Conservation (phyloP, 2,113 vertebrate species). For the Catharus bicknelli region DNA sequence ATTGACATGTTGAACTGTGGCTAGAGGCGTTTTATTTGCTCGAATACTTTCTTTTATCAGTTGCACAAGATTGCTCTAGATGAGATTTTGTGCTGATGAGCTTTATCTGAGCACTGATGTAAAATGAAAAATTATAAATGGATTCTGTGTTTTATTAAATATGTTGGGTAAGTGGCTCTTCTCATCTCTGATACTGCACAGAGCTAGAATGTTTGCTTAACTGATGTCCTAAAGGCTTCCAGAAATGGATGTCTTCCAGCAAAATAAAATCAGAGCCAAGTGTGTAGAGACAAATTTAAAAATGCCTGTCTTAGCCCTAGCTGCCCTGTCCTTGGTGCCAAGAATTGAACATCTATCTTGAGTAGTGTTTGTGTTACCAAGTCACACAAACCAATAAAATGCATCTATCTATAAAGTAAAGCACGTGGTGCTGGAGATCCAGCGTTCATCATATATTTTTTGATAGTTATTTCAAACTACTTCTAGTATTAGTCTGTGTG, state of each 20-base stretch:
- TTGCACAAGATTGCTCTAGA: neutral
- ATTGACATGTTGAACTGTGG: neutral
- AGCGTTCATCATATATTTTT: neutral
- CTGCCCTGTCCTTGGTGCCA: neutral
- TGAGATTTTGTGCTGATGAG: conserved; percentile 11
- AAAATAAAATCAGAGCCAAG: neutral
- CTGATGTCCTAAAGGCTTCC: neutral
- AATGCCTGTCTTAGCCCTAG: neutral
- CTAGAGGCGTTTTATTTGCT: neutral
- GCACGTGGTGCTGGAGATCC: neutral
- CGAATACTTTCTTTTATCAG: neutral
- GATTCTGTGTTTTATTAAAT: neutral
- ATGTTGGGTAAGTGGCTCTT: neutral
- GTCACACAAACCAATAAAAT: neutral
- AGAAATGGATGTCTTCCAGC: neutral
- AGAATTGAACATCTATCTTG: neutral
- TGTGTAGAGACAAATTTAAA: neutral
- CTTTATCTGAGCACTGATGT: neutral
- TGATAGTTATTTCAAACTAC: neutral
- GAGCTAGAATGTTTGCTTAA: neutral
- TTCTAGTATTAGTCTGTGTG: neutral
- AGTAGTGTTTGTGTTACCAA: neutral
- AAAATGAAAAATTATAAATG: neutral
- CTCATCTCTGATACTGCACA: neutral
- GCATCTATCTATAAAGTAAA: neutral